These are phyloP conservation scores for Tyto alba DNA, from an alignment of 2,113 vertebrate species.

Conservation along the genomic window DNA sequence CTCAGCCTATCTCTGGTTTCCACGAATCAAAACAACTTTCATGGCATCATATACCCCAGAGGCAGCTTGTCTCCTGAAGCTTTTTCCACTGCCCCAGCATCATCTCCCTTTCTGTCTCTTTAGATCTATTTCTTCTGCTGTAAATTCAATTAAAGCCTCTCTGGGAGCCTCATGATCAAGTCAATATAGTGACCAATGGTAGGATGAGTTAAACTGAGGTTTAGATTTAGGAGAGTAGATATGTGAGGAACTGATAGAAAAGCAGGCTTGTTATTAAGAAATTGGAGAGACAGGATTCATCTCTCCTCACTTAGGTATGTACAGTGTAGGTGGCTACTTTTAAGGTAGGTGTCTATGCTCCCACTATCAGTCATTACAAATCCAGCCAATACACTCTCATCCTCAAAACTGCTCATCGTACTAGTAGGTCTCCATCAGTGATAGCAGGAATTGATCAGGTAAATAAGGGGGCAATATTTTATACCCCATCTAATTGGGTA, in stretches of 20 bases:
- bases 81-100: not conserved
- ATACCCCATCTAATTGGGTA: not conserved
- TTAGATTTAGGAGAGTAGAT: not conserved
- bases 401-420: not conserved
- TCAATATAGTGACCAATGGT: not conserved
- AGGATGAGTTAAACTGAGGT: not conserved
- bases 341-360: not conserved
- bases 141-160: slow-evolving; percentile 5
- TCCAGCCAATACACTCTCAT: not conserved
- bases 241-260: not conserved
- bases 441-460: not conserved
- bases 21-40: not conserved
- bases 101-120: not conserved
- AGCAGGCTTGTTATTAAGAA: not conserved
- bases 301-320: not conserved
- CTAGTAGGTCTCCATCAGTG: not conserved
- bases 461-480: not conserved
- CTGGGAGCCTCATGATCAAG: not conserved
- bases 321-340: not conserved
- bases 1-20: not conserved
- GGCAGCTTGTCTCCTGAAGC: not conserved
- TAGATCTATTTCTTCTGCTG: not conserved
- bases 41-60: not conserved
- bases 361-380: not conserved
- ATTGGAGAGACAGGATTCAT: not conserved